Conservation (phyloP, 2,797 vertebrate species). For the Tragopan temminckii region DNA sequence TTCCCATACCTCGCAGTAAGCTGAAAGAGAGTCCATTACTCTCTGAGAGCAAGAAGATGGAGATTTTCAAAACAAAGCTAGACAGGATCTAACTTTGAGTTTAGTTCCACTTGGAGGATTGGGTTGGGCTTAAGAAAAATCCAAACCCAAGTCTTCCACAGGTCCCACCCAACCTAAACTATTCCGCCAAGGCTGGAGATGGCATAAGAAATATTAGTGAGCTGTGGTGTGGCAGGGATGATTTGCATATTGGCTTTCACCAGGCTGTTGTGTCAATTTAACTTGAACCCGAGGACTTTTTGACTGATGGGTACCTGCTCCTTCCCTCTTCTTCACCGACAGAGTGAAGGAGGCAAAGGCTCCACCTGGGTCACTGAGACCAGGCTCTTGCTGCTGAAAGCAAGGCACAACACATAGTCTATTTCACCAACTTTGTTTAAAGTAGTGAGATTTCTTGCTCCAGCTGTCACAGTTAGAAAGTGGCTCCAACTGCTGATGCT, state of each 20-base stretch:
- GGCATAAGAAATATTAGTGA: background rate
- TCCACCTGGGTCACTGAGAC: background rate
- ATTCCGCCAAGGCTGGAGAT: background rate
- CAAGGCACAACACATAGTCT: background rate
- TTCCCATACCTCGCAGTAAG: constrained; percentile 86
- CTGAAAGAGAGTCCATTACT: constrained; percentile 73
- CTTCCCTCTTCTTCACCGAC: background rate
- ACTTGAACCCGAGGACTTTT: background rate
- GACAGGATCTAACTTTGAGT: background rate
- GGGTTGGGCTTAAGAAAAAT: background rate
- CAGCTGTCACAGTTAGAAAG: background rate
- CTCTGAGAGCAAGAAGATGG: background rate
- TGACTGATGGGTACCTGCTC: background rate
- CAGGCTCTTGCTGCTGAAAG: background rate
- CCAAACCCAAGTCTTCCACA: rapidly evolving
- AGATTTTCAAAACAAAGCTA: background rate
- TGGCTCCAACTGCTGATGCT: background rate
- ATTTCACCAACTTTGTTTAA: background rate
- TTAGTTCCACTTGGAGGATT: background rate
- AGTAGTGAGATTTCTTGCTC: background rate
- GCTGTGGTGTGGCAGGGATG: background rate
- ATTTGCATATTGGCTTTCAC: background rate
- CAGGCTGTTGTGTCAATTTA: background rate
- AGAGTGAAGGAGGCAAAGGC: background rate
- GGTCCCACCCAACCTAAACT: background rate